A percentile compares a stretch with the other conserved stretches of the same genome.
These are phyloP conservation scores for Chaetodon trifascialis DNA, from an alignment of 2,113 vertebrate genomes.

Conservation along the genomic window DNA sequence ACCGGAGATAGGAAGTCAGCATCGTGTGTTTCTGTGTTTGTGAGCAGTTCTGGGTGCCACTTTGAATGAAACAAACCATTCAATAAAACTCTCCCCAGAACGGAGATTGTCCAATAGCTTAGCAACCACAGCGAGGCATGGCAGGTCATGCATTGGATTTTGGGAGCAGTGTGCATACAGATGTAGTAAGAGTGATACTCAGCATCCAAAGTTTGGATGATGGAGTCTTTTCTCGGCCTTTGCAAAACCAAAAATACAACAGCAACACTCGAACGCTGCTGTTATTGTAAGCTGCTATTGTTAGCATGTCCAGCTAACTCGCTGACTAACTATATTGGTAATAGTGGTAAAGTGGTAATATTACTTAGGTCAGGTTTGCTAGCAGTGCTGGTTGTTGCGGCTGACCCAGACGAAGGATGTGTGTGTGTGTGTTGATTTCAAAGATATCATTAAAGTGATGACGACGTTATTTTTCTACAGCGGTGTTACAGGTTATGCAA, in stretches of 20 bases:
- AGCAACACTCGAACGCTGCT: no score
- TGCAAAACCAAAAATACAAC: no score
- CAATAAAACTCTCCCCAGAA: neutral
- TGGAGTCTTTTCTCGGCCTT: neutral
- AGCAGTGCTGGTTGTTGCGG: no score
- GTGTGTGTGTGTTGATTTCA: no score
- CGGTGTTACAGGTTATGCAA: no score
- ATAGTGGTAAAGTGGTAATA: no score
- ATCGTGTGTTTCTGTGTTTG: neutral
- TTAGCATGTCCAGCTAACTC: neutral
- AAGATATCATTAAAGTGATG: no score
- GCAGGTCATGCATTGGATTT: neutral
- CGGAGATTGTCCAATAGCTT: neutral
- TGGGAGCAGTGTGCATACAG: neutral
- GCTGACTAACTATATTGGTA: neutral
- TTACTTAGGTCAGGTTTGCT: no score
- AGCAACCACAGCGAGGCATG: neutral
- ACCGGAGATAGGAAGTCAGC: conserved; percentile 14
- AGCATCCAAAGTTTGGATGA: neutral
- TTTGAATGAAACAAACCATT: neutral
- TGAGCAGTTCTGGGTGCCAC: conserved; percentile 4
- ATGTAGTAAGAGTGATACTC: neutral
- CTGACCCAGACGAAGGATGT: no score
- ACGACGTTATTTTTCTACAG: no score
- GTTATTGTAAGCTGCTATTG: neutral